Evolutionary conservation across 2,797 vertebrate genomes (phyloP), one percentile per base, ranked within the genome.

Genomic region (Coregonus suidteri): DNA sequence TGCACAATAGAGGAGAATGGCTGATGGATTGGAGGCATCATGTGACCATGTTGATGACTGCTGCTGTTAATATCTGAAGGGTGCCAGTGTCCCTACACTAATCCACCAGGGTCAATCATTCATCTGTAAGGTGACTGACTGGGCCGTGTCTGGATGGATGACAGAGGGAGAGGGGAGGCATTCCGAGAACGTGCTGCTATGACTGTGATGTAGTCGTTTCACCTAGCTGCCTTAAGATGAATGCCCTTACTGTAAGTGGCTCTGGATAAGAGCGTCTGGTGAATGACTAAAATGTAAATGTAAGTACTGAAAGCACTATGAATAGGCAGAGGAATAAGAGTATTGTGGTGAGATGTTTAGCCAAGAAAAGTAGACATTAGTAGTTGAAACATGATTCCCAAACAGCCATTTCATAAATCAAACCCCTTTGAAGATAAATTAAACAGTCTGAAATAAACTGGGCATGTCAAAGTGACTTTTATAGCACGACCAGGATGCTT

Each of bases 91-190:
- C 9, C n/a, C 31, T 30, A 67, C 34, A 13, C 65, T 67, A 67
- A 35, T 37, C 65, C 65, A 64, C 30, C 31, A 16, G 31, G 65
- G 65, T 35, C 25, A 67, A 67, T 67, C 65, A 67, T 67, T 67
- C 14, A 67, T 18, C 65, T 16, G 30, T 4, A 34, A 11, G 25
- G 11, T 66, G 64, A 34, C 30, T 31, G 65, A 16, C 65, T 31
- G 65, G 65, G 4, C 30, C 15, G 65, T 67, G 5, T 67, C 30
- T 67, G 31, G 13, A 9, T 6, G 65, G 65, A 35, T 67, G 65
- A 16, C 34, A 67, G 30, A 35, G 65, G 6, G 34, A 67, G 65
- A 35, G 31, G 0, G 34, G 31, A 35, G 5, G 15, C 18, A 6
- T 25, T 3, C n/a, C 9, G 11, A 25, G 59, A 64, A 47, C 11